Percentiles rank a stretch among this genome's conserved stretches.
Conservation (phyloP, 1,140 invertebrate genomes). For the Portunus trituberculatus region DNA sequence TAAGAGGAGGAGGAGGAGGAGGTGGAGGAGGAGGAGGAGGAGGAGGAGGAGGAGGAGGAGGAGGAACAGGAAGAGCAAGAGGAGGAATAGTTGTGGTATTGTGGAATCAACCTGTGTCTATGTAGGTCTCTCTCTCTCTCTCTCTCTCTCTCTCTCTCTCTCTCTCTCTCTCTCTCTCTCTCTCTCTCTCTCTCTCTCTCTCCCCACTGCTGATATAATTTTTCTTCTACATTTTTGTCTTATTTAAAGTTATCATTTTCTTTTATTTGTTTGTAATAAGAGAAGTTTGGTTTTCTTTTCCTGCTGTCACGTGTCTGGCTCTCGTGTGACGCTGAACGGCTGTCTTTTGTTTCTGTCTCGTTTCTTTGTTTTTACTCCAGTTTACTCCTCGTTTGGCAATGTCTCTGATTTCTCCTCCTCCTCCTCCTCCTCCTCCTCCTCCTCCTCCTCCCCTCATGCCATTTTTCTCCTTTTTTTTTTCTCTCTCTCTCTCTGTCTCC, state of each 20-base stretch:
- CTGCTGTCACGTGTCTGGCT: not conserved
- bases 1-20: not conserved
- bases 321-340: too few relatives aligned
- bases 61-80: not conserved
- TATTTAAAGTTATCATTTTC: not conserved
- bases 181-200: slow-evolving; percentile 25
- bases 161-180: not conserved
- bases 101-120: not conserved
- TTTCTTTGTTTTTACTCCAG: not conserved
- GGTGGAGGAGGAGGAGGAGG: not conserved
- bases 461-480: too few relatives aligned
- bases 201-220: not conserved
- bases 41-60: not conserved
- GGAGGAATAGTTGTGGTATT: not conserved
- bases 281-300: not conserved
- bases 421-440: not conserved
- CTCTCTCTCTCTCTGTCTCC: not conserved
- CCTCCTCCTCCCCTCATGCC: too few relatives aligned
- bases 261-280: not conserved
- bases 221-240: not conserved
- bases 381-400: not conserved
- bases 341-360: not conserved
- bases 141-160: slow-evolving; percentile 48
- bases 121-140: slow-evolving; percentile 42
- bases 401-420: not conserved